Conservation (phyloP, 2,113 vertebrate species). For the Dolichallabes microphthalmus region DNA sequence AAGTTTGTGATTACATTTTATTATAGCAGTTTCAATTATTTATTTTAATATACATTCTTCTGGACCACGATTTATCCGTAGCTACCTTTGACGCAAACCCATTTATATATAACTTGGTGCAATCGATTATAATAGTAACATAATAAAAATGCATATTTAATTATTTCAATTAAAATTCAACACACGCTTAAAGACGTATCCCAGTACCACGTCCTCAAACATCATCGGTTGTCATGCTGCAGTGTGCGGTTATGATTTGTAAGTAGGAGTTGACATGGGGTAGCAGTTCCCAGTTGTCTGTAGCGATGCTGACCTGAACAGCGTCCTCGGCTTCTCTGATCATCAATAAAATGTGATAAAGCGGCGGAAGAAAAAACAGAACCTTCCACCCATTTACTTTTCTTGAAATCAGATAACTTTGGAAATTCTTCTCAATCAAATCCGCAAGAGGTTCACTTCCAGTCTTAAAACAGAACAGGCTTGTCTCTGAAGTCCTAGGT, state of each 20-base stretch:
- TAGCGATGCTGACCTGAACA: conserved; percentile 71
- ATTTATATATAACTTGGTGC: conserved; percentile 7
- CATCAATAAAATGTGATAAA: conserved; percentile 74
- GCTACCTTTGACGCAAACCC: background rate
- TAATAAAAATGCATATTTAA: conserved; percentile 1
- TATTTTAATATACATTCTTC: background rate
- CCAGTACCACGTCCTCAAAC: background rate
- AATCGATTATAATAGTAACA: conserved; percentile 16
- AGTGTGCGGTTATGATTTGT: conserved; percentile 52
- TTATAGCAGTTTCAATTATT: background rate
- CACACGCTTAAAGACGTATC: background rate
- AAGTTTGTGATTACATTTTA: conserved; percentile 17
- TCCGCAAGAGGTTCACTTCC: conserved; percentile 54
- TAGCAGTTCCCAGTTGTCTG: conserved; percentile 80
- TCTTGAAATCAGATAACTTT: conserved; percentile 65
- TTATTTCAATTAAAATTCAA: background rate
- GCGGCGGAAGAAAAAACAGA: conserved; percentile 75
- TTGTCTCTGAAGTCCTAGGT: conserved; percentile 53
- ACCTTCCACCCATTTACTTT: conserved; percentile 60
- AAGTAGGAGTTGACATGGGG: conserved; percentile 74
- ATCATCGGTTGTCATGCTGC: background rate
- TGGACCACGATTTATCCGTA: background rate
- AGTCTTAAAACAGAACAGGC: conserved; percentile 77
- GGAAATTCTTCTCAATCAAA: conserved; percentile 70
- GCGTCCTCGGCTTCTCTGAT: conserved; percentile 63